Conservation (phyloP, 2,888 invertebrate species). For the Rutpela maculata region DNA sequence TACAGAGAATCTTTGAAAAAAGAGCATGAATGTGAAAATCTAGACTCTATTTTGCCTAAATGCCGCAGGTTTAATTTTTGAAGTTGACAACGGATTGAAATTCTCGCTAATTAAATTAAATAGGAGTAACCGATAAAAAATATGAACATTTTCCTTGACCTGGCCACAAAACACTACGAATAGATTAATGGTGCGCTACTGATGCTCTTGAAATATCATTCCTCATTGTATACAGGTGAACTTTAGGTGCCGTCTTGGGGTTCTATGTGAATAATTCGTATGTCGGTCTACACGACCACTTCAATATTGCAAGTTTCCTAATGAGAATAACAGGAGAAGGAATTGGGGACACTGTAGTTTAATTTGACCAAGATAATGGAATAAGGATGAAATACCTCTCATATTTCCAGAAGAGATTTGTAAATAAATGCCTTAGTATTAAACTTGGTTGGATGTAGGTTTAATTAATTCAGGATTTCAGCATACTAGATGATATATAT, state of each 20-base stretch:
- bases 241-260: constrained; percentile 26
- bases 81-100: no score
- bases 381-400: constrained; percentile 39
- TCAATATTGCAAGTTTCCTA: constrained; percentile 46
- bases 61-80: no score
- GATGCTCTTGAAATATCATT: constrained; percentile 6
- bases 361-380: constrained; percentile 48
- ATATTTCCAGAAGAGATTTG: constrained; percentile 43
- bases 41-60: no score
- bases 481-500: constrained; percentile 29
- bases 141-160: not conserved
- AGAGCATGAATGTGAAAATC: no score
- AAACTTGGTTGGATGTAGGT: constrained; percentile 31
- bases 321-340: constrained; percentile 43
- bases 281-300: constrained; percentile 42
- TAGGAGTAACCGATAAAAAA: no score
- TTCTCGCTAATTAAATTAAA: no score
- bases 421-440: constrained; percentile 35
- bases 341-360: constrained; percentile 42
- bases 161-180: not conserved
- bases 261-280: constrained; percentile 47
- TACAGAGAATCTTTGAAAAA: no score
- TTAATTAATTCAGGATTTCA: constrained; percentile 36
- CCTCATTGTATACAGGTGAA: constrained; percentile 36
- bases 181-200: not conserved